Base-by-base conservation (phyloP, 2,888 invertebrate genomes). In the Asteroscopus sphinx region DNA sequence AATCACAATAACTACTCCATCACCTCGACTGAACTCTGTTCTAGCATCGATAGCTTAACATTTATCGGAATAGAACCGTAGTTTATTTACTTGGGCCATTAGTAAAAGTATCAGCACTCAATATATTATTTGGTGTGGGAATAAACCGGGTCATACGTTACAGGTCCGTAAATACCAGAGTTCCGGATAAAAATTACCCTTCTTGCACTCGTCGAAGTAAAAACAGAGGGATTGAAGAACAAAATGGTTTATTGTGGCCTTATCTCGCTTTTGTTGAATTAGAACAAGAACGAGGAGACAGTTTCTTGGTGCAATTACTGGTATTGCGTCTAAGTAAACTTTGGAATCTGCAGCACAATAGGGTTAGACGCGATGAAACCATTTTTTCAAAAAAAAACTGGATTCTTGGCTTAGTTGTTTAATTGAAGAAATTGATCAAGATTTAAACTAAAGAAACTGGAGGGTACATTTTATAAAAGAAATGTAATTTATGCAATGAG, bases 201-300 rank as follows among this genome's bases (percentile, higher is more conserved):
- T 68, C 26, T 33, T 59, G 47, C 36, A 41, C 40, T 48, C 36
- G 25, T 21, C 12, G 30, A 39, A 32, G 44, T 41, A 65, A 65
- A 62, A 59, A 44, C 41, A 60, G 26, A 39, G 33, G 45, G 15
- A 42, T 55, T 46, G 52, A 44, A 44, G 58, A 68, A 70, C 67
- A 69, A 73, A n/a, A 73, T 73, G 70, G 66, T 52, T 30, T 21
- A n/a, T 47, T 44, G 35, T 8, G 30, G 47, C 48, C 53, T 63
- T 73, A 65, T 73, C 71, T 65, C 46, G 62, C 66, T 54, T 68
- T 60, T 54, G 74, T 72, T 66, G 69, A 78, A 77, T 79, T 78
- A 79, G 42, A 65, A 49, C 39, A 48, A 56, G 47, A 54, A 63
- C 54, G 69, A 63, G 56, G 40, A 51, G 49, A 53, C 46, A 28